Conservation (phyloP, 1,140 invertebrate species). For the Kradibia gibbosae region DNA sequence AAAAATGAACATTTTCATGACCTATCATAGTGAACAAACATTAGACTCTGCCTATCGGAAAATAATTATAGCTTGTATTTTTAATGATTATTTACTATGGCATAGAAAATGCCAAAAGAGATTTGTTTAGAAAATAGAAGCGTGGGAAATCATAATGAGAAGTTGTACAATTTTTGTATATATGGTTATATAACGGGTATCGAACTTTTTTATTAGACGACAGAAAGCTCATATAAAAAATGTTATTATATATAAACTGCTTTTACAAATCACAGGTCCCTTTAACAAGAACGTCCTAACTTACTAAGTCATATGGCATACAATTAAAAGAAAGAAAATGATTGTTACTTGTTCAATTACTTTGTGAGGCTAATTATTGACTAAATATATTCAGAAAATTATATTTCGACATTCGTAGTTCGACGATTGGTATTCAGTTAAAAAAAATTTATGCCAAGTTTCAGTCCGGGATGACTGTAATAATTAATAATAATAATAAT, state of each 20-base stretch:
- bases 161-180: constrained; percentile 64
- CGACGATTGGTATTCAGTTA: constrained; percentile 43
- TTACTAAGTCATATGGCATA: constrained; percentile 29
- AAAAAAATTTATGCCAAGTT: constrained; percentile 48
- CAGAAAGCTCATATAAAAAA: constrained; percentile 31
- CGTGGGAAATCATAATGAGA: constrained; percentile 51
- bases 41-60: neutral
- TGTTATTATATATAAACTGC: constrained; percentile 40
- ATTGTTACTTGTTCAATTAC: constrained; percentile 35
- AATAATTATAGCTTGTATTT: neutral
- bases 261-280: constrained; percentile 25
- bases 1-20: neutral
- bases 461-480: constrained; percentile 41
- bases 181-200: constrained; percentile 51
- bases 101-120: constrained; percentile 43
- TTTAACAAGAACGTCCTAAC: constrained; percentile 25
- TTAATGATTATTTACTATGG: constrained; percentile 12
- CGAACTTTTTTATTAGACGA: constrained; percentile 48
- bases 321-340: constrained; percentile 10
- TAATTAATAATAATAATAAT: constrained; percentile 43
- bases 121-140: constrained; percentile 36
- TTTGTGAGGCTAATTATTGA: constrained; percentile 29
- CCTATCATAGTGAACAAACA: neutral
- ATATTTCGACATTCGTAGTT: constrained; percentile 37
- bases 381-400: constrained; percentile 22